phyloP scores from a whole-genome alignment of 2,888 invertebrate species.

The Peribatodes rhomboidaria region DNA sequence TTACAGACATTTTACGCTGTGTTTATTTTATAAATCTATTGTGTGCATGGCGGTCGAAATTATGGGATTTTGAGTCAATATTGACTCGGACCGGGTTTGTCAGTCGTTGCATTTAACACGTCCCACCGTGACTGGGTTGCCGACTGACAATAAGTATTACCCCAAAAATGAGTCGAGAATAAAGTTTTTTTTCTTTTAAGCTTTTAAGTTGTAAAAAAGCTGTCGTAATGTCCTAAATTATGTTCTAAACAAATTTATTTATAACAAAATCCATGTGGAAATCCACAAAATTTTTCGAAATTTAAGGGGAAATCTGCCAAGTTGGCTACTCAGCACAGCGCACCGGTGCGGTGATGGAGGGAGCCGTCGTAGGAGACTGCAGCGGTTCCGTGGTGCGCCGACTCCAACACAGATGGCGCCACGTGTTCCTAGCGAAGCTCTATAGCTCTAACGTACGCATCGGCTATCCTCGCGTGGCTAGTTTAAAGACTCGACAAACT shows the following conservation, averaged over 20 bases:
- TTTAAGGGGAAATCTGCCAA: no score
- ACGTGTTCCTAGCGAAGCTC: conserved; percentile 39
- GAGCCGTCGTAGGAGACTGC: conserved; percentile 52
- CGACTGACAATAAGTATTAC: no score
- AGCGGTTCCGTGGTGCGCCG: conserved; percentile 43
- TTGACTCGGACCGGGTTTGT: conserved; percentile 78
- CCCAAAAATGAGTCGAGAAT: no score
- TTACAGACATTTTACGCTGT: conserved; percentile 85
- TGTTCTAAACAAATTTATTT: no score
- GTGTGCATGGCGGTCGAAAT: conserved; percentile 84
- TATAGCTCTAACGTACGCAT: neutral
- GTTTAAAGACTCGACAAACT: neutral
- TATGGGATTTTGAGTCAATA: conserved; percentile 85
- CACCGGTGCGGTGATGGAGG: conserved; percentile 47
- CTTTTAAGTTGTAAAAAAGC: no score
- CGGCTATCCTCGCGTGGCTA: neutral
- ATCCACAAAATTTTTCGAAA: no score
- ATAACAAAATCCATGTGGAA: no score
- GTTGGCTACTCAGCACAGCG: no score
- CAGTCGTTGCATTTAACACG: conserved; percentile 82
- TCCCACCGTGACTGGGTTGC: conserved; percentile 62
- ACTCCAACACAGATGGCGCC: conserved; percentile 68
- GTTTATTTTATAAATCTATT: conserved; percentile 86
- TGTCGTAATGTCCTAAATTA: no score
- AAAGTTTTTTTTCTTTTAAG: no score